Evolutionary conservation across 1,140 invertebrate genomes (phyloP), one percentile per base, ranked within the genome.

Genomic region (Psix sp.): DNA sequence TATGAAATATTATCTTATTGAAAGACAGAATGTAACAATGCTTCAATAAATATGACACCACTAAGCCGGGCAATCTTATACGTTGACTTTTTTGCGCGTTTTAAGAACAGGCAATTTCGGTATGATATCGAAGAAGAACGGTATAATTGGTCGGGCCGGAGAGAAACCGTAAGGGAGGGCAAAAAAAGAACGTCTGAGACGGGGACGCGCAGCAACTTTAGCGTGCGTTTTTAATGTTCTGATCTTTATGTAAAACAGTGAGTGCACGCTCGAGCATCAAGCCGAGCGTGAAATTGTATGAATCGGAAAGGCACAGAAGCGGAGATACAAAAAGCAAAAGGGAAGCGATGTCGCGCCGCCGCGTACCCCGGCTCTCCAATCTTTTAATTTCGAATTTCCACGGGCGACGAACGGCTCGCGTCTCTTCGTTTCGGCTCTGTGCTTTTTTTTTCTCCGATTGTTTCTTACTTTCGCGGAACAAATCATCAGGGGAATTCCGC

Each of bases 181-280:
- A 17, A 62, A 65, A 68, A 63, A 60, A 43, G 16, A 60, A 46
- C 49, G 65, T 43, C 40, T 35, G 62, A 39, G 42, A 33, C 20
- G 56, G 60, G 54, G 65, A 31, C 49, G 72, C 72, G 14, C 40
- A 40, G 62, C 42, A 75, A 71, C 73, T 77, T 68, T 31, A 65
- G 63, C 68, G 59, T 72, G 77, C 77, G 77, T 79, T 79, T 79
- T 79, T 79, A 79, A 79, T 77, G 75, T 76, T 77, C 77, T 77
- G 77, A 79, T 79, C 77, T 79, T 79, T 79, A 79, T 79, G 77
- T 79, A 79, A 79, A 79, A 77, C 74, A 74, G 74, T 62, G 72
- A 66, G 73, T 71, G 59, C 49, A 72, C 76, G 67, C 77, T 79
- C 74, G 74, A 74, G 77, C 57, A 57, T 79, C 77, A 75, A 79